A percentile compares a stretch with the other conserved stretches of the same genome.
Evolutionary conservation across 1,140 invertebrate species (phyloP).

Genomic region (Trachelipus rathkii): DNA sequence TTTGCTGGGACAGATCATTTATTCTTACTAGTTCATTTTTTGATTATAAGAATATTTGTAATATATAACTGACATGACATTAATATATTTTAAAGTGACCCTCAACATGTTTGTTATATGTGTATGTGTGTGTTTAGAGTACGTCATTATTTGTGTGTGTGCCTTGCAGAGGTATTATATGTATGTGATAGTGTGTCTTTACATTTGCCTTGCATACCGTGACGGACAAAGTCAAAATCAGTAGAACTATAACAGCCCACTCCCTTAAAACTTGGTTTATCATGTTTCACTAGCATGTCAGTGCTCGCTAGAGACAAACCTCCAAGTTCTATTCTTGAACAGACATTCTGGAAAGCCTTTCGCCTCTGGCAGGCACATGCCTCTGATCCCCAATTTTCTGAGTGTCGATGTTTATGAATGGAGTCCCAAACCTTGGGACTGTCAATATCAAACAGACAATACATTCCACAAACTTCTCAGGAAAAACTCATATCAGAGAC

Average conservation of each 20-base stretch:
- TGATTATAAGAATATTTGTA: too few species aligned
- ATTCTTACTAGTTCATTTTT: too few species aligned
- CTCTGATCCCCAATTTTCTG: not conserved
- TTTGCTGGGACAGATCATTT: too few species aligned
- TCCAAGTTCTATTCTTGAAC: constrained; percentile 32
- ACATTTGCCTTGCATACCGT: too few species aligned
- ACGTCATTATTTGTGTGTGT: too few species aligned
- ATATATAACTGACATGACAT: too few species aligned
- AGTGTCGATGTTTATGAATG: not conserved
- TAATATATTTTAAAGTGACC: too few species aligned
- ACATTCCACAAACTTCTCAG: not conserved
- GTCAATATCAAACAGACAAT: not conserved
- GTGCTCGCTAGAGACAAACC: constrained; percentile 25
- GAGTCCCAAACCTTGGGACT: not conserved
- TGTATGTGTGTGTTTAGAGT: too few species aligned
- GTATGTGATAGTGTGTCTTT: too few species aligned
- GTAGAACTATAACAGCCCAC: not conserved
- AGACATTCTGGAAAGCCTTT: constrained; percentile 33
- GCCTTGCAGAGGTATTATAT: too few species aligned
- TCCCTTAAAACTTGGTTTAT: not conserved
- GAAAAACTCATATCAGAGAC: not conserved
- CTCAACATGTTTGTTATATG: too few species aligned
- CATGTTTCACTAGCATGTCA: constrained; percentile 34
- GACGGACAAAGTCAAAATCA: too few species aligned
- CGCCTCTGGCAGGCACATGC: constrained; percentile 29